Conservation (phyloP, 2,797 vertebrate genomes). For the Hemitrygon akajei region DNA sequence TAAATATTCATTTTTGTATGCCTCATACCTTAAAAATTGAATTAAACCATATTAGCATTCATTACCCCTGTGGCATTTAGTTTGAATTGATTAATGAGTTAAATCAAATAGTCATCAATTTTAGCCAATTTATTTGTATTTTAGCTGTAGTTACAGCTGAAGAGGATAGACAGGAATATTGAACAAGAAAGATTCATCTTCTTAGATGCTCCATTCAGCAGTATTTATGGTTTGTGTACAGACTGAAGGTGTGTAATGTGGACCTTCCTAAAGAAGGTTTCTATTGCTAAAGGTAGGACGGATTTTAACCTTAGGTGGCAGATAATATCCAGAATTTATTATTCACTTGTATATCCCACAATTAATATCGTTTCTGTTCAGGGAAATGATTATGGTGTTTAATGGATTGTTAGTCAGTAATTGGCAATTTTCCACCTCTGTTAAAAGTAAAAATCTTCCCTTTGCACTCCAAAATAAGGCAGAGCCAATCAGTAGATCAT, state of each 20-base stretch:
- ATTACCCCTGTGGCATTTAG: not conserved
- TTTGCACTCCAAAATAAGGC: not conserved
- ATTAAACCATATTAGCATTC: not conserved
- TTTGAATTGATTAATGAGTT: slow-evolving; percentile 5
- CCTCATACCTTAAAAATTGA: not conserved
- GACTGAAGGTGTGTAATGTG: not conserved
- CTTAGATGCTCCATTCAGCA: not conserved
- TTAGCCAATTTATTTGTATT: not conserved
- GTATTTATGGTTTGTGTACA: not conserved
- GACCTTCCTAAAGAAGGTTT: not conserved
- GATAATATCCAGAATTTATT: not conserved
- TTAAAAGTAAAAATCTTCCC: not conserved
- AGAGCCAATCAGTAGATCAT: not conserved
- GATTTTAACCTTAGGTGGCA: no score
- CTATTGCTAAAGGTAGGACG: no score
- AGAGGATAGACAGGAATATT: not conserved
- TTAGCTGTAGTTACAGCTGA: not conserved
- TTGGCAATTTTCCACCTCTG: not conserved
- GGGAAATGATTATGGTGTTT: not conserved
- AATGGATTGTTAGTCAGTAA: not conserved
- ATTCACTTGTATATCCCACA: not conserved
- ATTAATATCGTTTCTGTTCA: not conserved
- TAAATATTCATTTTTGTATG: not conserved
- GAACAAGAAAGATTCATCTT: not conserved
- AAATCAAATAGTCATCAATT: not conserved